phyloP scores from a whole-genome alignment of 2,113 vertebrate species.

The Tetrax tetrax region DNA sequence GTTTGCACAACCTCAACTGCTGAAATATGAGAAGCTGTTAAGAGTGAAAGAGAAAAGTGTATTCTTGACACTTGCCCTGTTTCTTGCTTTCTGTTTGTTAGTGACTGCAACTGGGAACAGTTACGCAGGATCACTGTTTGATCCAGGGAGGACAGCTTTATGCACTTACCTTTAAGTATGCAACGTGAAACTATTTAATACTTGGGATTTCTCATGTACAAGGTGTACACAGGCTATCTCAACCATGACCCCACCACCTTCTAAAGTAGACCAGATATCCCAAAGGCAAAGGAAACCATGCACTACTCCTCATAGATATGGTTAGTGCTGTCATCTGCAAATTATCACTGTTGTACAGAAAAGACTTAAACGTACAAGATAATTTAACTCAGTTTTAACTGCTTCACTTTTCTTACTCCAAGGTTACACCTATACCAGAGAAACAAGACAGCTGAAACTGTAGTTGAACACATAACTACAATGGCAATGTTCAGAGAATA shows the following conservation, averaged over 20 bases:
- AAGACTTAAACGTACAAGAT: neutral
- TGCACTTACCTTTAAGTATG: neutral
- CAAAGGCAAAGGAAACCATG: no score
- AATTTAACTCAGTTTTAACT: neutral
- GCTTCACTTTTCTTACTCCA: neutral
- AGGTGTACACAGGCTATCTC: neutral
- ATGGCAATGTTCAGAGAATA: neutral
- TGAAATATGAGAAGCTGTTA: neutral
- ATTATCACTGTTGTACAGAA: neutral
- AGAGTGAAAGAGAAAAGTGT: neutral
- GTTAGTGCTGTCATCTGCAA: neutral
- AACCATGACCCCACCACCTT: no score
- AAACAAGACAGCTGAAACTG: neutral
- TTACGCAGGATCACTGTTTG: rapidly evolving
- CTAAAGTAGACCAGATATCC: no score
- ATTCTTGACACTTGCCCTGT: neutral
- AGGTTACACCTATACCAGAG: neutral
- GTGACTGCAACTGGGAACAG: rapidly evolving
- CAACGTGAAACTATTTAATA: neutral
- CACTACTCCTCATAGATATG: neutral
- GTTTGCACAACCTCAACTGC: neutral
- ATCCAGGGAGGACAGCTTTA: neutral
- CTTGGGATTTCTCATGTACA: neutral
- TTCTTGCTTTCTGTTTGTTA: neutral
- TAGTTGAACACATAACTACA: neutral